phyloP scores from a whole-genome alignment of 2,113 vertebrate species.

The Hemiprocne comata region DNA sequence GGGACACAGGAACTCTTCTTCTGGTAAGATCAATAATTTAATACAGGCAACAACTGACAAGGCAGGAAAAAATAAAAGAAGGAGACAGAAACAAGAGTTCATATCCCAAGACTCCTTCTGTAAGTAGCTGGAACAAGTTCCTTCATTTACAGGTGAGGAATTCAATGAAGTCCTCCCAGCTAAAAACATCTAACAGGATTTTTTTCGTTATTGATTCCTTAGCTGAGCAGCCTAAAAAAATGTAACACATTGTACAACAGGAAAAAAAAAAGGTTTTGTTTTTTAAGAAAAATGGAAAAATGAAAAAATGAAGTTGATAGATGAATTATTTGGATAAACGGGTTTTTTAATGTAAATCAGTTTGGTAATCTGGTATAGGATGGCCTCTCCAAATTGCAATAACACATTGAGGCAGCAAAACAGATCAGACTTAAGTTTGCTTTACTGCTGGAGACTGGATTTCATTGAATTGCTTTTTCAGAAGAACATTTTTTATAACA shows the following conservation, averaged over 20 bases:
- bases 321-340: background rate
- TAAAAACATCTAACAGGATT: background rate
- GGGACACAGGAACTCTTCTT: background rate
- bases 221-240: background rate
- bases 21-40: background rate
- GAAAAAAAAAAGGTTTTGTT: too few relatives aligned
- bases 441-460: background rate
- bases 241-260: background rate
- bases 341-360: background rate
- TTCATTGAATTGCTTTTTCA: background rate
- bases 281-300: background rate
- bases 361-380: background rate
- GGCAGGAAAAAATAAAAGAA: background rate
- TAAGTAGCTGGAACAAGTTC: background rate
- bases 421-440: background rate
- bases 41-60: background rate
- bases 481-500: background rate
- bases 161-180: background rate
- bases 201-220: background rate
- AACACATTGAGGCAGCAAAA: background rate
- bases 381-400: background rate
- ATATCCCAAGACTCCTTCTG: background rate
- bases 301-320: fast-evolving
- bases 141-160: background rate
- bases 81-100: background rate